Base-by-base conservation (phyloP, 2,888 invertebrate genomes). In the Drosophila sordidapex region DNA sequence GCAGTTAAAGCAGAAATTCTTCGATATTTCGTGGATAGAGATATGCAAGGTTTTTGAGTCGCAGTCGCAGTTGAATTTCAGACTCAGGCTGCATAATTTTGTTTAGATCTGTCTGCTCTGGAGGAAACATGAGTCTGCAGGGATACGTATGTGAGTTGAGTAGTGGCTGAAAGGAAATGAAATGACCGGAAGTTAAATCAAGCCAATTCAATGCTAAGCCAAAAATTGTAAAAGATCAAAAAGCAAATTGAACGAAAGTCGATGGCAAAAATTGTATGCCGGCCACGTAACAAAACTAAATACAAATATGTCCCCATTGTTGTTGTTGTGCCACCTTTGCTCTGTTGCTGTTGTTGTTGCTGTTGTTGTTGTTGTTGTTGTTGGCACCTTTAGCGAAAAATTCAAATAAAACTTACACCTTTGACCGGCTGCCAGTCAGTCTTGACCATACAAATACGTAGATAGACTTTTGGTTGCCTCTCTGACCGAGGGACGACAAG, bases 321-420 rank as follows among this genome's bases (percentile, higher is more conserved):
- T 51, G 53, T 35, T 64, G 58, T 61, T 21, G 27, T 33, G 35
- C 33, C 40, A 40, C 40, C 40, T 63, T 57, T 36, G 1, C 40
- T 60, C 53, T 36, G 13, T 66, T 66, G 60, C 51, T 60, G 43
- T 49, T 67, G 59, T 48, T 40, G 40, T 49, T 67, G 59, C 43
- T 40, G 40, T 21, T 21, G 21, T 21, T 21, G 21, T 43, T 63
- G 48, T 57, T 59, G 61, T 58, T 60, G 60, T 46, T 61, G 53
- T 31, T 73, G 67, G 52, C 52, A 83, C 73, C 87, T 79, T 84
- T 84, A 40, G 68, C 90, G 56, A 89, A 89, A 87, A 89, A 89
- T 89, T 85, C 85, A 85, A 86, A 90, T 88, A 90, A 87, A 89
- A 83, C 84, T 87, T 87, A 89, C 88, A 89, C 90, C 86, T 89